Percentiles rank a stretch among this genome's conserved stretches.
These are phyloP conservation scores for Conistra vaccinii DNA, from an alignment of 2,888 invertebrate genomes.

Conservation along the genomic window DNA sequence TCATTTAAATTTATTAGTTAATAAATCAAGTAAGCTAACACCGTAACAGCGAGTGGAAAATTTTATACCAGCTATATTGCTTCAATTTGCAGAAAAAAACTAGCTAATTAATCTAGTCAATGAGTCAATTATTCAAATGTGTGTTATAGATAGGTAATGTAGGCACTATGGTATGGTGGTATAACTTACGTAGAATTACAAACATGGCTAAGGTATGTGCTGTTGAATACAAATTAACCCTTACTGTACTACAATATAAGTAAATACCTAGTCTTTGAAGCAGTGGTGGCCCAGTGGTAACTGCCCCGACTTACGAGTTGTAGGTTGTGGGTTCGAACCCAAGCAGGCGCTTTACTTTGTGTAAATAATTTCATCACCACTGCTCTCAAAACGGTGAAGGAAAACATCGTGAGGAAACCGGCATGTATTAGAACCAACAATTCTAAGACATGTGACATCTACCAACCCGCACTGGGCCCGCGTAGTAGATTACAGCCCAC, in stretches of 20 bases:
- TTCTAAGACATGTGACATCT: too few species aligned
- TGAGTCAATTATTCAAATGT: slow-evolving; percentile 8
- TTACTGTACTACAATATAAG: background rate
- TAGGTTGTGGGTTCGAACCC: too few species aligned
- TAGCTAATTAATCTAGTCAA: background rate
- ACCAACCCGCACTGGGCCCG: too few species aligned
- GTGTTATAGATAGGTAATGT: background rate
- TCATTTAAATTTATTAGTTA: too few species aligned
- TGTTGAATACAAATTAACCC: slow-evolving; percentile 32
- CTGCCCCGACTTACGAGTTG: too few species aligned
- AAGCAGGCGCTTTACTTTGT: too few species aligned
- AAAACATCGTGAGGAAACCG: too few species aligned
- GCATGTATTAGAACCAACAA: too few species aligned
- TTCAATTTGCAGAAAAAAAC: slow-evolving; percentile 3
- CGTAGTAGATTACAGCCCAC: too few species aligned
- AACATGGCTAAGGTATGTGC: background rate
- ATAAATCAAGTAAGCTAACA: background rate
- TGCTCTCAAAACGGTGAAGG: too few species aligned
- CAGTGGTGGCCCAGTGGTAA: too few species aligned
- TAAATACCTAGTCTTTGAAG: background rate
- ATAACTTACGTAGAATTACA: background rate
- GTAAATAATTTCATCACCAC: too few species aligned
- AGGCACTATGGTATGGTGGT: background rate
- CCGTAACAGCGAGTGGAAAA: background rate
- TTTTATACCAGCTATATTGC: background rate